Evolutionary conservation across 2,113 vertebrate species (phyloP).

Genomic region (Macquaria ambigua): DNA sequence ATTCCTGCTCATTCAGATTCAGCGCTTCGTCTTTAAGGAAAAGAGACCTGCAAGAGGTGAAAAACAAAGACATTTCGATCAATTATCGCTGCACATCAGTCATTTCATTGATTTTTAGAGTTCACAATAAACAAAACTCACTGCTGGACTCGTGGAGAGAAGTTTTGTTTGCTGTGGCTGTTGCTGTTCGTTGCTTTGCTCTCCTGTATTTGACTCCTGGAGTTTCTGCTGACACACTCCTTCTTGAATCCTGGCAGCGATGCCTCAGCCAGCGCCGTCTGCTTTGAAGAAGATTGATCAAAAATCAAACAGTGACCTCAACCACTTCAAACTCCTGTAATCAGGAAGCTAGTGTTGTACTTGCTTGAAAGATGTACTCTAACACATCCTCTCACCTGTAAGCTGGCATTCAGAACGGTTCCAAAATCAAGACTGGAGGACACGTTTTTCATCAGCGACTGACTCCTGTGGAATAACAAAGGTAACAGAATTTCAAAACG

Average conservation of each 20-base stretch:
- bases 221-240: slow-evolving; percentile 20
- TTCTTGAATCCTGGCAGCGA: slow-evolving; percentile 38
- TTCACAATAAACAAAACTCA: slow-evolving; percentile 77
- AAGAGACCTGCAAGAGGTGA: slow-evolving; percentile 85
- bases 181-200: slow-evolving; percentile 87
- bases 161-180: slow-evolving; percentile 85
- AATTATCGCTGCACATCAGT: background rate
- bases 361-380: no score
- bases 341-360: background rate
- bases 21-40: slow-evolving; percentile 88
- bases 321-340: background rate
- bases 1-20: slow-evolving; percentile 88
- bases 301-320: background rate
- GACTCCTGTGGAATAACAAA: slow-evolving; percentile 87
- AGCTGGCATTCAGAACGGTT: slow-evolving; percentile 87
- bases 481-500: slow-evolving; percentile 1
- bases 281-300: background rate
- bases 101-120: background rate
- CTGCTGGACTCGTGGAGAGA: slow-evolving; percentile 87
- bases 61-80: background rate
- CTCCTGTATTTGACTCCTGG: slow-evolving; percentile 19
- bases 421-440: slow-evolving; percentile 89
- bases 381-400: slow-evolving; percentile 85
- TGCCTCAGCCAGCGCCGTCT: slow-evolving; percentile 46
- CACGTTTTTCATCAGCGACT: slow-evolving; percentile 92